Percentiles rank a stretch among this genome's conserved stretches.
Conservation (phyloP, 2,797 vertebrate species). For the Prionace glauca region DNA sequence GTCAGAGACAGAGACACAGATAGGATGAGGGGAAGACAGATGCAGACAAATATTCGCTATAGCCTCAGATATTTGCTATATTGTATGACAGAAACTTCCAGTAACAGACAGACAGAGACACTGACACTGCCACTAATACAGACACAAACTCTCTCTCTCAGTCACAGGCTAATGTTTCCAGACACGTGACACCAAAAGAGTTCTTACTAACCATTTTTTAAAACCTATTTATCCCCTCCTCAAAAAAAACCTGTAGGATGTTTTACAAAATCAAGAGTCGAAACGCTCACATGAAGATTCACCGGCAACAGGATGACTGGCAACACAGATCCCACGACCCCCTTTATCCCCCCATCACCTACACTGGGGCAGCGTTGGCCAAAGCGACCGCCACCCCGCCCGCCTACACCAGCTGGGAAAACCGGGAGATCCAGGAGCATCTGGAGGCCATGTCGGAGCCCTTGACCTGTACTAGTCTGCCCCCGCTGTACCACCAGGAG, state of each 20-base stretch:
- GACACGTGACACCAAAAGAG: neutral
- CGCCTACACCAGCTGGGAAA: constrained; percentile 49
- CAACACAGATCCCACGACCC: constrained; percentile 42
- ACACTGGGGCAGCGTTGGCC: constrained; percentile 42
- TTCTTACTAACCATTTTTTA: neutral
- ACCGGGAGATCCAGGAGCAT: constrained; percentile 22
- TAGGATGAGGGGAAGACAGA: neutral
- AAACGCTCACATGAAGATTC: constrained; percentile 77
- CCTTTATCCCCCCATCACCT: constrained; percentile 45
- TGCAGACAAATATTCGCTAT: too few species aligned
- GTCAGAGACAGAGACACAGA: neutral
- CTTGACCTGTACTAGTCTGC: neutral
- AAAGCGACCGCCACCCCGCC: constrained; percentile 44
- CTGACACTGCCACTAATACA: neutral
- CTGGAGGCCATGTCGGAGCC: constrained; percentile 49
- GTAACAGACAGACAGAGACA: neutral
- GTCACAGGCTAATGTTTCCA: neutral
- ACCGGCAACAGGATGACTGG: constrained; percentile 69
- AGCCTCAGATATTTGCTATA: too few species aligned
- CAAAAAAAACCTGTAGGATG: constrained; percentile 54
- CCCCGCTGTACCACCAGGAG: neutral
- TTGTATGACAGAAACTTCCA: neutral
- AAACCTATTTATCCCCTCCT: neutral
- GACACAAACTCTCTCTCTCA: neutral
- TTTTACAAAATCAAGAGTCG: constrained; percentile 74